Percentiles rank a stretch among this genome's conserved stretches.
phyloP scores from a whole-genome alignment of 2,113 vertebrate genomes.

The Chloroceryle aenea region DNA sequence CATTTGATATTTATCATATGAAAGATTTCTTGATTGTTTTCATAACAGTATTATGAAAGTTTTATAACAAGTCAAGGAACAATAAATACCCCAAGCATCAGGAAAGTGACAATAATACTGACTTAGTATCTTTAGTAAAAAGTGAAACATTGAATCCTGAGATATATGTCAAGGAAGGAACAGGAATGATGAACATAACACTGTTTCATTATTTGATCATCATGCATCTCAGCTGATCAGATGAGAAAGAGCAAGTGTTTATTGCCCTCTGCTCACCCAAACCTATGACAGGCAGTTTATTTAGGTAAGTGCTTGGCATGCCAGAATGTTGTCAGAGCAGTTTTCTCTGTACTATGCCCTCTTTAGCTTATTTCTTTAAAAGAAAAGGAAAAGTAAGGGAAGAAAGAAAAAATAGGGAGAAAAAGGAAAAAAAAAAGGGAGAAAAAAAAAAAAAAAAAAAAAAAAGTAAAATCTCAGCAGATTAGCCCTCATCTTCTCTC shows the following conservation, averaged over 20 bases:
- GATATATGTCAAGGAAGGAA: slow-evolving; percentile 46
- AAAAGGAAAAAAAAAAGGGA: no score
- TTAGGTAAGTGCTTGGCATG: slow-evolving; percentile 47
- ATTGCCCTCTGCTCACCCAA: slow-evolving; percentile 41
- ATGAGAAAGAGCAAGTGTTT: slow-evolving; percentile 19
- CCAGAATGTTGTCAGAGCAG: slow-evolving; percentile 45
- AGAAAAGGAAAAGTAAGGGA: neutral
- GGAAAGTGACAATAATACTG: slow-evolving; percentile 77
- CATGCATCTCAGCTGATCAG: slow-evolving; percentile 65
- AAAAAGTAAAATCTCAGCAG: neutral
- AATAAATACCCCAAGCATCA: slow-evolving; percentile 62
- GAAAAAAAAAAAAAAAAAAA: neutral
- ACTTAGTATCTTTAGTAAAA: slow-evolving; percentile 68
- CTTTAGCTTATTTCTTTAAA: slow-evolving; percentile 44
- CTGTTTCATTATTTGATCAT: slow-evolving; percentile 68
- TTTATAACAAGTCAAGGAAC: slow-evolving; percentile 43
- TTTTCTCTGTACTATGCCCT: slow-evolving; percentile 27
- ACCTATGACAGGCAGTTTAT: slow-evolving; percentile 29
- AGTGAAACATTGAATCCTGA: slow-evolving; percentile 76
- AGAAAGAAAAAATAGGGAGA: no score
- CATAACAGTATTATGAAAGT: slow-evolving; percentile 9
- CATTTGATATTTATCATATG: neutral
- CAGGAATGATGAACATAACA: slow-evolving; percentile 65
- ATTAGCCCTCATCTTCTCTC: slow-evolving; percentile 91
- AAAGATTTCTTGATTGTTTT: slow-evolving; percentile 5